Base-by-base conservation (phyloP, 1,140 invertebrate genomes). In the Drosophila navojoa region DNA sequence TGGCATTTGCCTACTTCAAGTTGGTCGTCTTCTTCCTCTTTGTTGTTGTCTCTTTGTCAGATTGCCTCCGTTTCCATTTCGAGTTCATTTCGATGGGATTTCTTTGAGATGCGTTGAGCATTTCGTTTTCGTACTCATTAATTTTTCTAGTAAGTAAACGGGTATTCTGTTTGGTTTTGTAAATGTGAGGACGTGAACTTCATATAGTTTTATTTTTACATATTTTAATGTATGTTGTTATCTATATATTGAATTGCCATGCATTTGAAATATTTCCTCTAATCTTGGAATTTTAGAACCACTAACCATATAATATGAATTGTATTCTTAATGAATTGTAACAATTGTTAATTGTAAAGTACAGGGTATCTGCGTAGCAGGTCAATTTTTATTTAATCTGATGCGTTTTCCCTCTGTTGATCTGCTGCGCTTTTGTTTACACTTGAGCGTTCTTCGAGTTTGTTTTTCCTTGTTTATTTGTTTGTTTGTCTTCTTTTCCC, bases 381-480 rank as follows among this genome's bases (percentile, higher is more conserved):
- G 4, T 10, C 11, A 25, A 22, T 22, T 11, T 3, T 13, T 38
- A 11, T 22, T 22, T 38, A 38, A 15, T 49, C 42, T 45, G 5
- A 45, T 45, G 42, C 15, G 42, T 76, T 58, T 29, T 35, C 15
- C 29, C 32, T 29, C 80, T 77, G 60, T 77, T 60, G 32, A 19
- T 53, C 45, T 70, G 81, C 81, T 78, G 71, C 78, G 85, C 78
- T 79, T 87, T 87, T 79, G 84, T 87, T 87, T 87, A 77, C 69
- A 79, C 79, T 80, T 71, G 42, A 58, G 66, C 50, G 57, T 67
- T 63, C 63, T 81, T 15, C 40, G n/a, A 32, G 55, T 61, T 73
- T 53, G 52, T 57, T 63, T 52, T 59, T 63, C 32, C 7, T 50
- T 50, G 35, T 16, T 58, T 67, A 35, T 61, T 72, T 72, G 57